Evolutionary conservation across 2,888 invertebrate genomes (phyloP).

Genomic region (Eupithecia pulchellata): DNA sequence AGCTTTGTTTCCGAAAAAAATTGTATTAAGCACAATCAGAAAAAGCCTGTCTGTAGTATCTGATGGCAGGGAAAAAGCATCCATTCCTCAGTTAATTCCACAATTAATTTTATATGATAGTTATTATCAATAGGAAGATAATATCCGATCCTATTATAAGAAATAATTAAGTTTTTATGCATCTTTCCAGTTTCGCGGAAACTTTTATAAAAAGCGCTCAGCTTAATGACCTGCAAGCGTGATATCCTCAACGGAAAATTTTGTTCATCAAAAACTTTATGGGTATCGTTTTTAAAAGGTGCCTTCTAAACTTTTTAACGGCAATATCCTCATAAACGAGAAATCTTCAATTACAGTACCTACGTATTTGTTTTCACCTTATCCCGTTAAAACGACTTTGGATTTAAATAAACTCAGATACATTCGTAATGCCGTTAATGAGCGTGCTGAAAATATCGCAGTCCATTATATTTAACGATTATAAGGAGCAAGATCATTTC

Average conservation of each 20-base stretch:
- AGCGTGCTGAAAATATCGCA: conserved; percentile 3
- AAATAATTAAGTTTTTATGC: conserved; percentile 3
- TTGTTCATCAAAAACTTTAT: conserved; percentile 46
- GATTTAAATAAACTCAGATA: conserved; percentile 5
- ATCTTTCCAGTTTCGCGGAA: neutral
- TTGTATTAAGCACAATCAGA: too few relatives aligned
- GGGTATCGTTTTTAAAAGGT: conserved; percentile 35
- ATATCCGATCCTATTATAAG: neutral
- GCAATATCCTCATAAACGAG: conserved; percentile 1
- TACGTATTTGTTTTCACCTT: conserved; percentile 3
- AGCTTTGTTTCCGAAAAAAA: too few relatives aligned
- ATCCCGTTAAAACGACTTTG: conserved; percentile 15
- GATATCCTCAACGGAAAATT: conserved; percentile 38
- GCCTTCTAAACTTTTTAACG: conserved; percentile 12
- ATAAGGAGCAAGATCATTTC: conserved; percentile 11
- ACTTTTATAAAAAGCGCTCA: conserved; percentile 9
- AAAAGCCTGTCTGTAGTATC: too few relatives aligned
- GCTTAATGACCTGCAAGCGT: conserved; percentile 17
- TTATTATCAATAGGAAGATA: neutral
- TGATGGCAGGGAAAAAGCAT: neutral
- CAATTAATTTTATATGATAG: neutral
- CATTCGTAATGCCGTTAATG: conserved; percentile 9
- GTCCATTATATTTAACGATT: conserved; percentile 10
- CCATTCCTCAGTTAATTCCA: neutral
- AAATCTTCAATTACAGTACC: conserved; percentile 31